Percentiles rank a stretch among this genome's conserved stretches.
Conservation (phyloP, 2,797 vertebrate species). For the Luscinia luscinia region DNA sequence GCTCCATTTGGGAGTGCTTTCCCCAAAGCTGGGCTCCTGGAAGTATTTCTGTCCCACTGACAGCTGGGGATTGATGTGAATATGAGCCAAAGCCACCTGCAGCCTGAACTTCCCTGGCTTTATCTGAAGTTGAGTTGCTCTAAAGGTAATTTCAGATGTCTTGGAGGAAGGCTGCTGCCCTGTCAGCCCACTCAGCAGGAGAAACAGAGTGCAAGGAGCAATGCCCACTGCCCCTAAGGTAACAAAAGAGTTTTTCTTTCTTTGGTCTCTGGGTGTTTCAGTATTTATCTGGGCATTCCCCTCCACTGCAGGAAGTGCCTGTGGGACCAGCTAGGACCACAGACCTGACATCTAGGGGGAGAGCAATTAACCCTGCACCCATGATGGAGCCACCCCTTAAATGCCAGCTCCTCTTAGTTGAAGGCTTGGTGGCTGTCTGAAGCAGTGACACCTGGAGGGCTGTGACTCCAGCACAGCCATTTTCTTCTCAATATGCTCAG, state of each 20-base stretch:
- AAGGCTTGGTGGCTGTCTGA: neutral
- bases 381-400: neutral
- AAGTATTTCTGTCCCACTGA: neutral
- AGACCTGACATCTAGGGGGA: neutral
- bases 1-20: neutral
- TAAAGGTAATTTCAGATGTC: neutral
- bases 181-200: neutral
- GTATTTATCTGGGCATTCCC: neutral
- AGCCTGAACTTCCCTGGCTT: neutral
- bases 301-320: neutral
- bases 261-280: neutral
- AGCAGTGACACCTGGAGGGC: no score
- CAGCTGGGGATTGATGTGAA: neutral
- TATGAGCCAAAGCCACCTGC: neutral
- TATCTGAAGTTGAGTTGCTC: neutral
- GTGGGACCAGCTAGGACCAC: neutral
- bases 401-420: accelerated
- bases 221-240: no score
- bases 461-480: neutral
- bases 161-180: neutral
- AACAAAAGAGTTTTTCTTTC: neutral
- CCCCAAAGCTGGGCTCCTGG: neutral
- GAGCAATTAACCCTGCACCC: neutral
- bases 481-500: neutral
- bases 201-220: neutral